A percentile compares a stretch with the other conserved stretches of the same genome.
These are phyloP conservation scores for Poecilia picta DNA, from an alignment of 2,797 vertebrate species.

Conservation along the genomic window DNA sequence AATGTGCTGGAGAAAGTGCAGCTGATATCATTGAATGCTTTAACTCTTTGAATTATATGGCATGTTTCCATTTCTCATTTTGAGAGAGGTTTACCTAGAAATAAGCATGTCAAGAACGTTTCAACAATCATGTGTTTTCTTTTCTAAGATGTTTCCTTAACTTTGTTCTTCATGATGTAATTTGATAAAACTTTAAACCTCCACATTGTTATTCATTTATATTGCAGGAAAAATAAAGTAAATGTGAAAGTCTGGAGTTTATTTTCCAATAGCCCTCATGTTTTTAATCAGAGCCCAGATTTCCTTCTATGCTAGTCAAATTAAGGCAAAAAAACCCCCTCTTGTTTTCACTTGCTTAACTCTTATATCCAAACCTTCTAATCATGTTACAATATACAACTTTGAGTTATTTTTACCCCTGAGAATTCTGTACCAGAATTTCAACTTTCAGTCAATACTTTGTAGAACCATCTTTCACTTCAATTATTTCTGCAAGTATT, in stretches of 20 bases:
- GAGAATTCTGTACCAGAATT: not conserved
- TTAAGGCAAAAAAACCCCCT: slow-evolving; percentile 18
- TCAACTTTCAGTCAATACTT: not conserved
- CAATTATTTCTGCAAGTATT: not conserved
- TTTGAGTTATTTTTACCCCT: not conserved
- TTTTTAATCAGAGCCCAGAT: slow-evolving; percentile 26
- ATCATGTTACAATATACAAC: slow-evolving; percentile 91
- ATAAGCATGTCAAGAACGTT: not conserved
- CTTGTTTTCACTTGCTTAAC: slow-evolving; percentile 62
- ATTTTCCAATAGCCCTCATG: slow-evolving; percentile 21
- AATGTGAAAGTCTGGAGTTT: not conserved
- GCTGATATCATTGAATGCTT: slow-evolving; percentile 8
- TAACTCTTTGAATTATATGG: slow-evolving; percentile 1
- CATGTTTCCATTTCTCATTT: slow-evolving; percentile 8
- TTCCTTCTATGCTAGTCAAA: slow-evolving; percentile 24
- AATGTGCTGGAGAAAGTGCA: slow-evolving; percentile 12
- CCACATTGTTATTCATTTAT: not conserved
- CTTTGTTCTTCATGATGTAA: not conserved
- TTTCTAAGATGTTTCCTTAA: not conserved
- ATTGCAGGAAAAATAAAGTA: not conserved
- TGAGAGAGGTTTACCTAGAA: slow-evolving; percentile 2
- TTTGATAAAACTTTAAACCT: not conserved
- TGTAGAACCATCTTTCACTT: not conserved
- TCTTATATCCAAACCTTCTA: slow-evolving; percentile 71
- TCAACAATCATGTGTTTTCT: not conserved